Conservation (phyloP, 2,113 vertebrate genomes). For the Cebus imitator region DNA sequence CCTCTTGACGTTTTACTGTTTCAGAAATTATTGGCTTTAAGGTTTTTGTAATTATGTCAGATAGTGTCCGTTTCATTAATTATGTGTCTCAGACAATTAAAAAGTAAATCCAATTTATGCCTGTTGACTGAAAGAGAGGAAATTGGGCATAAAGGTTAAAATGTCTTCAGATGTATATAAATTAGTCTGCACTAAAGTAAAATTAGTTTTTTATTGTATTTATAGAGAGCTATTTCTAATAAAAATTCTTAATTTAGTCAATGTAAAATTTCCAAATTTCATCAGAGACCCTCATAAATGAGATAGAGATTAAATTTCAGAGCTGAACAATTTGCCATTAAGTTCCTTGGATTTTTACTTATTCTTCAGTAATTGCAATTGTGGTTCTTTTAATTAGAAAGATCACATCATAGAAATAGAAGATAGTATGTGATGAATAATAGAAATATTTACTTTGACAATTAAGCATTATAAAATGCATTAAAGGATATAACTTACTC, state of each 20-base stretch:
- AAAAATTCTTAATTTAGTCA: background rate
- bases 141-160: background rate
- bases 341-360: slow-evolving; percentile 3
- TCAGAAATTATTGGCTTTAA: slow-evolving; percentile 20
- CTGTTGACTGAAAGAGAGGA: slow-evolving; percentile 43
- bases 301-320: background rate
- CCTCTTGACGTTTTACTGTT: background rate
- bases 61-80: background rate
- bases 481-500: background rate
- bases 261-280: background rate
- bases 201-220: background rate
- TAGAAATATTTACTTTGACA: background rate
- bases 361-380: background rate
- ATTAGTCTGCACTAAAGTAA: background rate
- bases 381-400: slow-evolving; percentile 27
- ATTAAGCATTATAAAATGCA: background rate
- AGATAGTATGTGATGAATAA: background rate
- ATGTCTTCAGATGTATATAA: background rate
- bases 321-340: background rate
- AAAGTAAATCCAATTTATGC: background rate
- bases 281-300: background rate
- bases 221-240: background rate
- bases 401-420: background rate
- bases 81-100: slow-evolving; percentile 1
- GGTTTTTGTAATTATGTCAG: background rate